Base-by-base conservation (phyloP, 2,888 invertebrate genomes). In the Dioctria rufipes region DNA sequence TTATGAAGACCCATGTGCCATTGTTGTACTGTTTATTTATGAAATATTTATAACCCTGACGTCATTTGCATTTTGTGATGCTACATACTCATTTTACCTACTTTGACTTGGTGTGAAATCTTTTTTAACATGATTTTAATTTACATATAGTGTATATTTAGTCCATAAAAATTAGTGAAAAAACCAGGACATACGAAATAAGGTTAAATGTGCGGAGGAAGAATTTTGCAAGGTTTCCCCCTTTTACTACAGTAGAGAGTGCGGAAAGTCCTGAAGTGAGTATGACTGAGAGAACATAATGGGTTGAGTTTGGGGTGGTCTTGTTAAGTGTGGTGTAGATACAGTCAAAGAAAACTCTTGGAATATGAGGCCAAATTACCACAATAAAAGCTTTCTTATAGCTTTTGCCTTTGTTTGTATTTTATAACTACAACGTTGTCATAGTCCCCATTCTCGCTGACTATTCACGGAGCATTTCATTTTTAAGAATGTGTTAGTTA, bases 41-140 rank as follows among this genome's bases (percentile, higher is more conserved):
- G 51, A 60, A 73, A 73, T 73, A 73, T 73, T 73, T 73, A 73
- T 73, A 73, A 25, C 60, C 42, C 58, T 73, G 73, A 73, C 73
- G 73, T 73, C 73, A 73, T 73, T 73, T 73, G 60, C 73, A 73
- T 73, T 73, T 73, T 73, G 39, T 51, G 73, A 69, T 37, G 69
- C 51, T 9, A 69, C 51, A 46, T 51, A 58, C 42, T 58, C 40
- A 54, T 42, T 42, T 40, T 39, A 51, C 73, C 49, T 42, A 9
- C 58, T 37, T 37, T 13, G 13, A 67, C 43, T 67, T 25, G 46
- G 67, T 73, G 13, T 60, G 60, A 9, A 43, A 40, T 60, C 39
- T 37, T 58, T 73, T 42, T 42, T 73, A 58, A 42, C 60, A 58
- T 73, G 39, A 25, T 73, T 73, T 60, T 73, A 60, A 73, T 58